Evolutionary conservation across 2,888 invertebrate species (phyloP).

Genomic region (Cephus pulcher): DNA sequence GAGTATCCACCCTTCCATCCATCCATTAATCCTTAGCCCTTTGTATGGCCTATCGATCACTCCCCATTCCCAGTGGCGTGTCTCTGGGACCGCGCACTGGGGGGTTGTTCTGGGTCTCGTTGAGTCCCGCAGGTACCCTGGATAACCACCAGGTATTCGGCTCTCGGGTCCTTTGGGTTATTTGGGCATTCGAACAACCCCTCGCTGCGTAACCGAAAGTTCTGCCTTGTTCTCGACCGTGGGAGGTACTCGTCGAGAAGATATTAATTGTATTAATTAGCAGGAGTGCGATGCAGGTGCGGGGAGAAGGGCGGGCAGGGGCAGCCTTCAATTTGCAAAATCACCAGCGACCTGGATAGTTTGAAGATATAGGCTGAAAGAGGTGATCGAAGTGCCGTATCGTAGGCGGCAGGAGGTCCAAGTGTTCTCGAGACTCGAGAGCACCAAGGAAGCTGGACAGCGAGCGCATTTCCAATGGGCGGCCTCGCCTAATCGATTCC

Average conservation of each 20-base stretch:
- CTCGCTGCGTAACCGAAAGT: constrained; percentile 49
- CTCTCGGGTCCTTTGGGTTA: neutral
- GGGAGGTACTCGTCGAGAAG: constrained; percentile 52
- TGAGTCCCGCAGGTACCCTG: neutral
- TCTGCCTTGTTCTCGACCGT: constrained; percentile 39
- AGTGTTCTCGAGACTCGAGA: neutral
- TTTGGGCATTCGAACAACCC: constrained; percentile 32
- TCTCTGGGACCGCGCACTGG: constrained; percentile 23
- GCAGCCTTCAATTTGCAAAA: neutral
- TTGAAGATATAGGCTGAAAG: neutral
- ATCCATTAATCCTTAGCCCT: constrained; percentile 54
- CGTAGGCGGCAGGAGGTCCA: neutral
- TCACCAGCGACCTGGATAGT: neutral
- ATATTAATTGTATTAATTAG: constrained; percentile 59
- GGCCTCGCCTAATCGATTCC: neutral
- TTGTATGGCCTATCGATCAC: constrained; percentile 53
- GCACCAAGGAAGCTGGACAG: neutral
- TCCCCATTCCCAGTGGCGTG: constrained; percentile 18
- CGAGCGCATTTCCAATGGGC: neutral
- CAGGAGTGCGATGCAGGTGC: neutral
- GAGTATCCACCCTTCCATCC: constrained; percentile 10
- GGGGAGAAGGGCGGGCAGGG: neutral
- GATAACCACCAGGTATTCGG: neutral
- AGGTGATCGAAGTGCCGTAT: neutral
- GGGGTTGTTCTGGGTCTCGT: constrained; percentile 18